Base-by-base conservation (phyloP, 2,113 vertebrate species). In the Lipotes vexillifer region DNA sequence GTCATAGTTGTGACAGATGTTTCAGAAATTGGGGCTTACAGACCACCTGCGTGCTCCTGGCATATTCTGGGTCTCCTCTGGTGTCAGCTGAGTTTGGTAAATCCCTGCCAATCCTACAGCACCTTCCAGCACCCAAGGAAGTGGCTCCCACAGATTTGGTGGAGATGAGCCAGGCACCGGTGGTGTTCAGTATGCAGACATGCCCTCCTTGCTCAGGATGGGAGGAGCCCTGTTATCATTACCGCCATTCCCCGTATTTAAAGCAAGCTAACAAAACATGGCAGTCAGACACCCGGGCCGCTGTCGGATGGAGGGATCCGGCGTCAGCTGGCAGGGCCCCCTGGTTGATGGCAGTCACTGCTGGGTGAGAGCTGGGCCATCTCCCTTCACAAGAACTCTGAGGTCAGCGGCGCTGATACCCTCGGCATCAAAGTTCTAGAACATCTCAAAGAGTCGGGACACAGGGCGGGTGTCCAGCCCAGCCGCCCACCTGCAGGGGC, bases 271-370 rank as follows among this genome's bases (percentile, higher is more conserved):
- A 29, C 23, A 9, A 27, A 59, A 6, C 14, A 27, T 27, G 0
- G 2, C 33, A 29, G 36, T 41, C 9, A 17, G 55, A 61, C 25
- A 10, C 25, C 15, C 0, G 0, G 8, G 23, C 36, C 3, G 25
- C 78, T 29, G 25, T 41, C 1, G 0, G 20, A 81, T 36, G 52
- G 77, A 59, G 7, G 52, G 13, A 81, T 23, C 14, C 0, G 25
- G 57, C 14, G 11, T 61, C 25, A 61, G 21, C 9, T 2, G 15
- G 25, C 55, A 41, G 36, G n/a, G 33, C 17, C 25, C 23, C 49
- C 27, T 61, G 55, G n/a, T 29, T 5, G 55, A 36, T 25, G 52
- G 52, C n/a, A 59, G 78, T 57, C n/a, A 38, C 78, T 57, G 23
- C 13, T 18, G 78, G 21, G 9, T 18, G 77, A 57, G 8, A 55